These are phyloP conservation scores for Seriola dumerili DNA, from an alignment of 2,113 vertebrate species.

Conservation along the genomic window DNA sequence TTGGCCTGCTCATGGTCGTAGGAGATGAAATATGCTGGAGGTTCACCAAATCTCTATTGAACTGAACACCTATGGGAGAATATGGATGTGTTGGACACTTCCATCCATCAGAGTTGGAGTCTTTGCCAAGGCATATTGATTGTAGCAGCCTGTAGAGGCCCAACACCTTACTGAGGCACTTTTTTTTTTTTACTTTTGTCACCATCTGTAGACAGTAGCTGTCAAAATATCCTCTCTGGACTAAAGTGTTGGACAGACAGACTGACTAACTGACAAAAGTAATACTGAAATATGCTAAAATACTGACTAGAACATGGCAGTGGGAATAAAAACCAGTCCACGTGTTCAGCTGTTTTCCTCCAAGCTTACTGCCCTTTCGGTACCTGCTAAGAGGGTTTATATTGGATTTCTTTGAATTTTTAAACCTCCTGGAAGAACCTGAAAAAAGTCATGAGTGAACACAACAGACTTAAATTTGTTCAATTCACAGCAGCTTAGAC, in stretches of 20 bases:
- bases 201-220: background rate
- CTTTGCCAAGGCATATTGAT: background rate
- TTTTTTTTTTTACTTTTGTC: background rate
- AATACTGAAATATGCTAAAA: background rate
- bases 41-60: background rate
- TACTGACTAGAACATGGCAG: background rate
- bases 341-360: background rate
- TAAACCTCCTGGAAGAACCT: background rate
- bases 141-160: background rate
- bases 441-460: background rate
- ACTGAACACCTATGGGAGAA: background rate
- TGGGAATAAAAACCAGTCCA: background rate
- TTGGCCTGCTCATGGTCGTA: background rate
- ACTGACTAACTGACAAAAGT: background rate
- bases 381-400: background rate
- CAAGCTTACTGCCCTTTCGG: background rate
- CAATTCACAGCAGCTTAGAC: background rate
- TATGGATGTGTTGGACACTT: slow-evolving; percentile 2
- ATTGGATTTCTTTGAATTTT: slow-evolving; percentile 5
- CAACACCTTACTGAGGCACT: background rate
- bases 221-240: background rate
- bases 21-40: background rate
- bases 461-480: background rate
- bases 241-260: background rate
- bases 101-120: background rate